Base-by-base conservation (phyloP, 2,888 invertebrate species). In the Trachelus stipa region DNA sequence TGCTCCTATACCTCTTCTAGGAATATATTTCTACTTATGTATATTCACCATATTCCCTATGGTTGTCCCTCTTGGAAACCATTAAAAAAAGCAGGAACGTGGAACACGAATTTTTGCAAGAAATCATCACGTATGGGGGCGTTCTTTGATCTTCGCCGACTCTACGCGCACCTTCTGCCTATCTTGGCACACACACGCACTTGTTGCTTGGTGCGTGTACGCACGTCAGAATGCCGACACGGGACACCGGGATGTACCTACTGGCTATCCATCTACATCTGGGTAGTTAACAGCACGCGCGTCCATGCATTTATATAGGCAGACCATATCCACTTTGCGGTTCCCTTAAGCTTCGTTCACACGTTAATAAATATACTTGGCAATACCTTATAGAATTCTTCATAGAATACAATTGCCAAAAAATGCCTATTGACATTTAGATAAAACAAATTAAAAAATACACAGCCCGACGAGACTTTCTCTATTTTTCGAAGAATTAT, bases 71-170 rank as follows among this genome's bases (percentile, higher is more conserved):
- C 56, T 56, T 56, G 56, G 56, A 56, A 56, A 56, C 56, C 56
- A 56, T 56, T 56, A 23, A 23, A 56, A 56, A 56, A 56, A 56
- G 56, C 56, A 23, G 56, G 56, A 56, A 56, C 56, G 56, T 56
- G 56, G 56, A 56, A 56, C 56, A 56, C 56, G 75, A 82, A 84
- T 85, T 81, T 85, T 81, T 81, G 79, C 80, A 80, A 79, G 71
- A 77, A 81, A 73, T 79, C 78, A 76, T 79, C 56, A 23, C 56
- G 82, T 78, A 83, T 85, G 82, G 82, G 82, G 82, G 83, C 81
- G 82, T 82, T 81, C 77, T 86, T 86, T 86, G 86, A 86, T 86
- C 79, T 78, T 81, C 69, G 79, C 84, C 86, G 86, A 77, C 76
- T 12, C 77, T 40, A 69, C 81, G 74, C 76, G 77, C 74, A 73